These are phyloP conservation scores for Diplodus sargus DNA, from an alignment of 2,797 vertebrate species.

Conservation along the genomic window DNA sequence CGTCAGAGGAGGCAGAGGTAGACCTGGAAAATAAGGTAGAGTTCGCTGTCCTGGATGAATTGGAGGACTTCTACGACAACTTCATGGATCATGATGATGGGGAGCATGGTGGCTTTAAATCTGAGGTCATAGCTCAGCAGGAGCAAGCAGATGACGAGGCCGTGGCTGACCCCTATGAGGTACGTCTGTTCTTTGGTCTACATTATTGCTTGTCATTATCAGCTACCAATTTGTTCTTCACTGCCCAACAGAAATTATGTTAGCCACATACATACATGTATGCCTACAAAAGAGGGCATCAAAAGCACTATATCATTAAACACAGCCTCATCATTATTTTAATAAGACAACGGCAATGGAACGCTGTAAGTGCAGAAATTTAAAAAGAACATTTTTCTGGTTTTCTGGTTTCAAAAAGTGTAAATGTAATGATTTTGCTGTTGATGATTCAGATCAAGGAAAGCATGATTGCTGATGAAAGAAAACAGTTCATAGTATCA, in stretches of 20 bases:
- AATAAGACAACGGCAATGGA: not conserved
- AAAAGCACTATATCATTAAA: not conserved
- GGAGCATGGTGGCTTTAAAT: conserved; percentile 92
- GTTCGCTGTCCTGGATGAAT: conserved; percentile 97
- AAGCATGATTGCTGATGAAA: not conserved
- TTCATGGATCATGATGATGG: conserved; percentile 93
- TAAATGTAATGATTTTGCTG: not conserved
- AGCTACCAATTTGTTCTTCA: not conserved
- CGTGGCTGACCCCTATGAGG: conserved; percentile 93
- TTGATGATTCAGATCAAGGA: not conserved
- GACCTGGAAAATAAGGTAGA: conserved; percentile 98
- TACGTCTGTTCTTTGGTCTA: conserved; percentile 78
- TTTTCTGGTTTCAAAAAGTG: not conserved
- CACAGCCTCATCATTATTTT: not conserved
- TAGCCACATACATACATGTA: not conserved
- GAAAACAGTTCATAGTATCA: too few relatives aligned
- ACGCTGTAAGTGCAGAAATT: not conserved
- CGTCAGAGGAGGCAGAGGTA: conserved; percentile 88
- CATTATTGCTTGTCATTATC: conserved; percentile 1
- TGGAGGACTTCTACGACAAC: conserved; percentile 98
- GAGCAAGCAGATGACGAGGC: conserved; percentile 92
- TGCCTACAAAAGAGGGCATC: not conserved
- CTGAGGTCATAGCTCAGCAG: conserved; percentile 93
- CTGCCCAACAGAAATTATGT: conserved; percentile 3
- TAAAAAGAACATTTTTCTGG: not conserved